Percentiles rank a stretch among this genome's conserved stretches.
Conservation (phyloP, 2,113 vertebrate species). For the Neolamprologus brichardi region DNA sequence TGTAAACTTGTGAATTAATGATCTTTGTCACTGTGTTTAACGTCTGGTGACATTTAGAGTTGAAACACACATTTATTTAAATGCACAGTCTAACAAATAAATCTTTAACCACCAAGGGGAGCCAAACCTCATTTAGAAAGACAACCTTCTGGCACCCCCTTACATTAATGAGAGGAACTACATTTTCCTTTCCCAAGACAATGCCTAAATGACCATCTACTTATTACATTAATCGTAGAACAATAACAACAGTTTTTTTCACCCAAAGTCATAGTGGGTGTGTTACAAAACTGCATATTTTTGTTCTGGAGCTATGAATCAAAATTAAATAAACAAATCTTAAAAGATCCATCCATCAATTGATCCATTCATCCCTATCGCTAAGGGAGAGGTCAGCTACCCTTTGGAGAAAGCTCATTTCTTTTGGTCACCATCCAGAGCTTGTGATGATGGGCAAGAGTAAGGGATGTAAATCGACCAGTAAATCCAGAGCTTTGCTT, state of each 20-base stretch:
- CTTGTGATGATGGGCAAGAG: not conserved
- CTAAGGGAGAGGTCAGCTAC: not conserved
- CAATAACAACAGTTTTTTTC: no score
- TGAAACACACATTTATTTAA: not conserved
- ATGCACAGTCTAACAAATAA: not conserved
- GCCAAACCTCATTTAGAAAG: not conserved
- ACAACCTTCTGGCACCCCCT: not conserved
- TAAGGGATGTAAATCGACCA: rapidly evolving
- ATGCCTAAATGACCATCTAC: not conserved
- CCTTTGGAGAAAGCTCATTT: not conserved
- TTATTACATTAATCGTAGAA: not conserved
- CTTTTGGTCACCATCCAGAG: not conserved
- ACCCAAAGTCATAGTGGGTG: not conserved
- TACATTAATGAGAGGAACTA: not conserved
- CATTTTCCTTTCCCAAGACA: not conserved
- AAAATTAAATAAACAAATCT: not conserved
- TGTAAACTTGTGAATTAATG: no score
- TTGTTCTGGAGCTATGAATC: not conserved
- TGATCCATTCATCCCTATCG: not conserved
- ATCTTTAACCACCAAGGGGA: not conserved
- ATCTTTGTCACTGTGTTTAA: no score
- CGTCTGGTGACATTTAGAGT: not conserved
- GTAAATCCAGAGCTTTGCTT: not conserved
- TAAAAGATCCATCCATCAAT: not conserved
- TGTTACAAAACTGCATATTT: not conserved